Percentiles rank a stretch among this genome's conserved stretches.
phyloP scores from a whole-genome alignment of 2,113 vertebrate genomes.

The Falco punctatus region DNA sequence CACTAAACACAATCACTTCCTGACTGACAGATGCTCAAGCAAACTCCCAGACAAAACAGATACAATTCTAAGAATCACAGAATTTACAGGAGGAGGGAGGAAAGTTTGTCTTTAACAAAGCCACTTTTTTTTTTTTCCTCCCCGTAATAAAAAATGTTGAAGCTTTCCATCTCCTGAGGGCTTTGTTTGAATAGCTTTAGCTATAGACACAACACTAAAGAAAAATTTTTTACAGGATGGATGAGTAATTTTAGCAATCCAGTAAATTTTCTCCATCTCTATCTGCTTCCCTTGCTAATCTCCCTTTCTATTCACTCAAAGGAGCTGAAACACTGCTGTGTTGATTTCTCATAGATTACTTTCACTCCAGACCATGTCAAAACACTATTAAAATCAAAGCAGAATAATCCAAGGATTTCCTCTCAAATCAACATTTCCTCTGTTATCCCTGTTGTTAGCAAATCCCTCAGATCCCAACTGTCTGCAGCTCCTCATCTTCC shows the following conservation, averaged over 20 bases:
- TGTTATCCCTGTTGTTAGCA: neutral
- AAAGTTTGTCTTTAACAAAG: neutral
- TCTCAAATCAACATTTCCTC: constrained; percentile 26
- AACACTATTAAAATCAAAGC: neutral
- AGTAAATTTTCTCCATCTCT: neutral
- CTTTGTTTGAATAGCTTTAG: neutral
- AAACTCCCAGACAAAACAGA: neutral
- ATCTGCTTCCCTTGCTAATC: neutral
- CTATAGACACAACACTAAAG: neutral
- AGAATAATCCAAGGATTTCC: constrained; percentile 55
- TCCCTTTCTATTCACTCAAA: neutral
- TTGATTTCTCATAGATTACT: neutral
- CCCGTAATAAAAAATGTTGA: neutral
- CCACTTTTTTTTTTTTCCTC: neutral
- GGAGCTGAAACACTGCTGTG: neutral
- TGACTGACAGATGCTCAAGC: neutral
- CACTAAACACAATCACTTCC: neutral
- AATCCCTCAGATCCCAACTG: neutral
- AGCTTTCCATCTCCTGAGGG: neutral
- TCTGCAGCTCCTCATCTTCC: neutral
- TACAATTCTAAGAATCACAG: neutral
- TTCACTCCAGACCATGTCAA: constrained; percentile 9
- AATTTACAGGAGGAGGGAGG: neutral
- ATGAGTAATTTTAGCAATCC: neutral
- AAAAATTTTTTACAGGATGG: neutral